Evolutionary conservation across 1,140 invertebrate genomes (phyloP).

Genomic region (Habropoda laboriosa): DNA sequence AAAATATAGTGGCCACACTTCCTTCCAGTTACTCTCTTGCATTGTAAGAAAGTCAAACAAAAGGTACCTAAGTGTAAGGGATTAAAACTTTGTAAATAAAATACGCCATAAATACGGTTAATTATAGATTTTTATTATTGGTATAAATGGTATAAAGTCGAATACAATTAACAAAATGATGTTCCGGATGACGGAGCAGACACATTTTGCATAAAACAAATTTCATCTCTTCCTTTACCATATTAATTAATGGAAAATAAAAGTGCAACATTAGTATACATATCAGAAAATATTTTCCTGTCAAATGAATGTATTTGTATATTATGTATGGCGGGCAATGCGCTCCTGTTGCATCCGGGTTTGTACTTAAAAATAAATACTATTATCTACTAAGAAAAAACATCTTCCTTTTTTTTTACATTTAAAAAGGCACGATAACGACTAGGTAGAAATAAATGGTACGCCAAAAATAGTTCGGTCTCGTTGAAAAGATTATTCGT

Average conservation of each 20-base stretch:
- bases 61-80: not conserved
- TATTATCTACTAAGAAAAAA: slow-evolving; percentile 38
- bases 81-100: not conserved
- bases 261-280: not conserved
- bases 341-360: slow-evolving; percentile 39
- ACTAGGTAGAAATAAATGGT: slow-evolving; percentile 46
- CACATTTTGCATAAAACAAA: slow-evolving; percentile 39
- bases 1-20: not conserved
- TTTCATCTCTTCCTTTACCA: slow-evolving; percentile 3
- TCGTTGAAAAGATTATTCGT: slow-evolving; percentile 14
- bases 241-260: slow-evolving; percentile 19
- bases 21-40: not conserved
- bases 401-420: slow-evolving; percentile 31
- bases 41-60: not conserved
- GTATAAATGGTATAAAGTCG: slow-evolving; percentile 64
- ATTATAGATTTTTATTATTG: slow-evolving; percentile 61
- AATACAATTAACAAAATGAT: slow-evolving; percentile 62
- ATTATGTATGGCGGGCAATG: slow-evolving; percentile 11
- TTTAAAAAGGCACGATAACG: slow-evolving; percentile 48
- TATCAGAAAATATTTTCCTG: slow-evolving; percentile 28
- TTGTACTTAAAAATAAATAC: slow-evolving; percentile 56
- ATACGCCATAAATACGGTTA: slow-evolving; percentile 29
- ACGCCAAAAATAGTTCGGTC: slow-evolving; percentile 34
- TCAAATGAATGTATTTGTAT: slow-evolving; percentile 16
- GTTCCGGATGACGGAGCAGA: slow-evolving; percentile 46